Base-by-base conservation (phyloP, 2,888 invertebrate species). In the Terebella lapidaria region DNA sequence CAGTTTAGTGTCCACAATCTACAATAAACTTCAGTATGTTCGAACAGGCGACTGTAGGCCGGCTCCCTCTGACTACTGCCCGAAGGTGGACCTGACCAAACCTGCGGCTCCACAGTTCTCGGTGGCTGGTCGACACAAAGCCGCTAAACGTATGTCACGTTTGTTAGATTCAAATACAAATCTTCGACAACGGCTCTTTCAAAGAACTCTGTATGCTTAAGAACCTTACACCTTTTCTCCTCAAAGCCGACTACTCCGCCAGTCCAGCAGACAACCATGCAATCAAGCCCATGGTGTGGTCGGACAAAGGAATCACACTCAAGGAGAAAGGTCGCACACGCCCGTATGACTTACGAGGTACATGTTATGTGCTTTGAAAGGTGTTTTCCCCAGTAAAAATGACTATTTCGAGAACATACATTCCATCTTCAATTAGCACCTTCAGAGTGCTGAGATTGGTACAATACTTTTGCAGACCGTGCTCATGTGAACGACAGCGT, bases 191-290 rank as follows among this genome's bases (percentile, higher is more conserved):
- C n/a, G n/a, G n/a, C n/a, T n/a, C n/a, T n/a, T n/a, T n/a, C n/a
- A n/a, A n/a, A n/a, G n/a, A n/a, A n/a, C n/a, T n/a, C n/a, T n/a
- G n/a, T n/a, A n/a, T n/a, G n/a, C n/a, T n/a, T n/a, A n/a, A n/a
- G n/a, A n/a, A n/a, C n/a, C n/a, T n/a, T n/a, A n/a, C 15, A 49
- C 2, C 49, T 22, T 24, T 25, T 54, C 24, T 35, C 35, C 18
- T 35, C 29, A 4, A 5, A 59, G 59, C 54, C 29, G 51, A 57
- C 27, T 56, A 63, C 5, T 27, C 26, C 4, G 59, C 69, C 0
- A 71, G 70, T 18, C 70, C 71, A 3, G 65, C 68, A 27, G 70
- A 71, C 24, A 69, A 70, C 60, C 61, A 68, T 51, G 68, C 68
- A 4, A 59, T 61, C 2, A 64, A 63, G 20, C 62, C 68, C 45